Base-by-base conservation (phyloP, 2,113 vertebrate species). In the Saccopteryx bilineata region DNA sequence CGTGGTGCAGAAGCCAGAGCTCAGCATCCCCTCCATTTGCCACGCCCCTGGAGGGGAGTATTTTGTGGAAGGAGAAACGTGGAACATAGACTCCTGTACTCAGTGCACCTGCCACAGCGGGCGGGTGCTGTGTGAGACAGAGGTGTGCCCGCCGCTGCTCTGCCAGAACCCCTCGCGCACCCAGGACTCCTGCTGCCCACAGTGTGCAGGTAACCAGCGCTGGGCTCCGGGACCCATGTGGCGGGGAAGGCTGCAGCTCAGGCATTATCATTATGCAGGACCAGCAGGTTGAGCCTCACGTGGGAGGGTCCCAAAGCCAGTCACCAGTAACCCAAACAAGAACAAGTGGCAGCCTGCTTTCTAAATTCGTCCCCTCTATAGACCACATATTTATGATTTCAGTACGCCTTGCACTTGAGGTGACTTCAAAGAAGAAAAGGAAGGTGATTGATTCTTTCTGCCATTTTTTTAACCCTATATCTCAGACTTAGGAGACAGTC, bases 41-140 rank as follows among this genome's bases (percentile, higher is more conserved):
- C 98, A 99, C 7, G 99, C 99, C 56, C 99, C 99, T 1, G 99
- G 99, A 46, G 99, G 99, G 63, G 99, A 99, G 72, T 99, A 99
- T 87, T 99, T 99, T 92, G 97, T 99, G 74, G 99, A 99, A 97
- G 99, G 99, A 89, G 99, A 99, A 71, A 99, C 99, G 0, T 99
- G 99, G 99, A 99, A 99, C 96, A 99, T 99, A 24, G 99, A 99
- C 98, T 98, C 99, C 52, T 99, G 99, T 80, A 99, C 99, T 0
- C 99, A 99, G 76, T 99, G 99, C 83, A 99, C 99, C 0, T 99
- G 99, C 96, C 99, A 99, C 96, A 98, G 98, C 0, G 99, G 99
- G n/a, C 98, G 99, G 17, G 99, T 99, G 85, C 98, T 99, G 23
- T 99, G 99, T 74, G 99, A 99, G 97, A 99, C 99, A 0, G 99